Percentiles rank a stretch among this genome's conserved stretches.
phyloP scores from a whole-genome alignment of 2,888 invertebrate species.

The Eurytoma adleriae region DNA sequence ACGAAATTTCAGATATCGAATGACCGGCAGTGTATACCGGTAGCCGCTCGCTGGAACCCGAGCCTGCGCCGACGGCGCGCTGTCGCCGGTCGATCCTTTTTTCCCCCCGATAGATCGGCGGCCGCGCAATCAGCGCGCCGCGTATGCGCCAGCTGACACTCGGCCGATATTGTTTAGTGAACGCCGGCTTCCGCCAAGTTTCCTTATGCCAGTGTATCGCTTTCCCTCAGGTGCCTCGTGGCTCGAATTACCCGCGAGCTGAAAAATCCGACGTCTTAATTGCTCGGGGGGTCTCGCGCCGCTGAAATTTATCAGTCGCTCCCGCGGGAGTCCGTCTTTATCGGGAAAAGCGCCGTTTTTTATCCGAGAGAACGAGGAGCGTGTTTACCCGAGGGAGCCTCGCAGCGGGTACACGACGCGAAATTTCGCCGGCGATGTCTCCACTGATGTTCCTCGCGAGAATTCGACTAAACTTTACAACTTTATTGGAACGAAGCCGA shows the following conservation, averaged over 20 bases:
- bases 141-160: conserved; percentile 49
- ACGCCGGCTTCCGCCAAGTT: conserved; percentile 16
- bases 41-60: conserved; percentile 67
- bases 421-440: too few relatives aligned
- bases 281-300: too few relatives aligned
- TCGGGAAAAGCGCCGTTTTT: too few relatives aligned
- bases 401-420: too few relatives aligned
- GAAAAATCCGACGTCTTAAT: too few relatives aligned
- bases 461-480: too few relatives aligned
- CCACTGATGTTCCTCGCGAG: too few relatives aligned
- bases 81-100: background rate
- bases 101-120: background rate
- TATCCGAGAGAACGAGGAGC: too few relatives aligned
- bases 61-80: conserved; percentile 58
- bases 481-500: background rate
- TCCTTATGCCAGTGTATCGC: conserved; percentile 42
- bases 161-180: conserved; percentile 32
- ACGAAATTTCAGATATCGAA: conserved; percentile 64
- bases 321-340: too few relatives aligned
- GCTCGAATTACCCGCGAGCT: background rate
- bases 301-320: too few relatives aligned
- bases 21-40: conserved; percentile 71
- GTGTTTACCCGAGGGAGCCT: too few relatives aligned
- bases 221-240: conserved; percentile 5
- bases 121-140: conserved; percentile 2